Evolutionary conservation across 2,888 invertebrate species (phyloP), one percentile per base, ranked within the genome.

Genomic region (Tetranychus piercei): DNA sequence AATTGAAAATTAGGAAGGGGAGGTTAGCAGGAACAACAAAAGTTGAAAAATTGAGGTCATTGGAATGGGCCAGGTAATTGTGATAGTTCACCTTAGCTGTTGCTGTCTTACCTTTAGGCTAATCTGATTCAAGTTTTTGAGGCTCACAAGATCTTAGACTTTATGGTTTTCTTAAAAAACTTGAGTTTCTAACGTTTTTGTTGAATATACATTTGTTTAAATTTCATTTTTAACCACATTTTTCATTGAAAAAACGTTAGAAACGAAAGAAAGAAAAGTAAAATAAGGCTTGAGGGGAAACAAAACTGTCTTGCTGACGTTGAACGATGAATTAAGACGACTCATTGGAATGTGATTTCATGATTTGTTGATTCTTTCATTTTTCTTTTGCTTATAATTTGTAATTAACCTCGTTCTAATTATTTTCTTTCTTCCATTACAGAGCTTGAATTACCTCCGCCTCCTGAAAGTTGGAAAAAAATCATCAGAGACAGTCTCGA

Each of bases 401-500:
- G 55, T 55, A 55, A 55, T 55, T 55, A 55, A 55, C 55, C 55
- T 55, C 55, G 55, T 55, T 55, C 55, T 55, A 55, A 55, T 55
- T 55, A 15, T 55, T 15, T 34, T 20, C 18, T 71, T 15, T 34
- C 15, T 44, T 45, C 71, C 18, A n/a, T n/a, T 11, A 45, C 71
- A 71, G 71, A 71, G 11, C 71, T 71, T 44, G 44, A 73, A 45
- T 34, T 73, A 44, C 73, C 73, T n/a, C 20, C 45, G 55, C 73
- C 73, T 22, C 73, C 73, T n/a, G 55, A 73, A 18, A 43, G 23
- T 15, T 73, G 73, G 73, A 73, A 65, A 65, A 18, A 73, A 64
- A 73, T 22, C 20, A 44, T 73, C 22, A 44, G 34, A 20, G 64
- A 73, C 18, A 64, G 55, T 64, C n/a, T 73, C 9, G 64, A 73